Base-by-base conservation (phyloP, 2,888 invertebrate genomes). In the Drosophila conformis region DNA sequence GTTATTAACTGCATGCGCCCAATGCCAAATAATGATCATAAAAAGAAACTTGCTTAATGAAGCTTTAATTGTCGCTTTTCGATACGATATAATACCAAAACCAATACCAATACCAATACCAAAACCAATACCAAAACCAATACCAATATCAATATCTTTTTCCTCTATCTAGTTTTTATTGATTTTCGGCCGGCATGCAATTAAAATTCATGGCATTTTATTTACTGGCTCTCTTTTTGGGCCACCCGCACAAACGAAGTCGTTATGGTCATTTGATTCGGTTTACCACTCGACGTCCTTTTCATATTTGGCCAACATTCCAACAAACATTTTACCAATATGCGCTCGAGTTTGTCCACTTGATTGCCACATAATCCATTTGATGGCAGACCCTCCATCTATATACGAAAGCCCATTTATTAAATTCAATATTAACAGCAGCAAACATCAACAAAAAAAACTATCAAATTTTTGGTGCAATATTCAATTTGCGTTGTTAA, bases 121-220 rank as follows among this genome's bases (percentile, higher is more conserved):
- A 5, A 2, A 5, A 40, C 8, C 21, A 6, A 11, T 38, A 18
- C 1, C 21, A 13, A 21, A 21, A 21, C 4, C 11, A 11, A 7
- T 52, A 40, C 7, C 21, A 13, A 21, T 42, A 21, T 1, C 46
- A 13, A 46, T 46, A 25, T 25, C 15, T 25, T 49, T 21, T 25
- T 42, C 36, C 0, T 49, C 18, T 59, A 40, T 31, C 42, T n/a
- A 31, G 38, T 66, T 78, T 75, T 75, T 60, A 63, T 76, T 71
- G 66, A 35, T 63, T 46, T 40, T 46, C 46, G 61, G 25, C 59
- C 73, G 69, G 68, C 69, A 70, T 61, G 74, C 74, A 83, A 83
- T 85, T 82, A 75, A 85, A 78, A 80, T 78, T 83, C 76, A 83
- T 74, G 59, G 65, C 72, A 78, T 85, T 75, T 76, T 65, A 68